Evolutionary conservation across 1,140 invertebrate species (phyloP).

Genomic region (Drosophila kanapiae): DNA sequence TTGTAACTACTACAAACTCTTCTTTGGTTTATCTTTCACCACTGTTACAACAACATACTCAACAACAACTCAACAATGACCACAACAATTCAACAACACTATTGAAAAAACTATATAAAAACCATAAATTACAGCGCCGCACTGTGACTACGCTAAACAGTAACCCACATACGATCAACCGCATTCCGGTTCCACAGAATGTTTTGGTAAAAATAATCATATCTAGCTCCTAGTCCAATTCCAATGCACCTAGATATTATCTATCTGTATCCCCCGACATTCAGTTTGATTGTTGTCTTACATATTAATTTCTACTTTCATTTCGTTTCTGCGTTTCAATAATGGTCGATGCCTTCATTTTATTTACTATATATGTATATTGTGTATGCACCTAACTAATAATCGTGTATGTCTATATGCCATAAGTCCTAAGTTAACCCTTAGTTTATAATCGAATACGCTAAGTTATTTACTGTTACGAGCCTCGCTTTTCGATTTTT

Average conservation of each 20-base stretch:
- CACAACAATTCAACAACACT: conserved; percentile 49
- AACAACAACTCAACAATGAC: conserved; percentile 47
- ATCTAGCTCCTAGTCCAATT: conserved; percentile 64
- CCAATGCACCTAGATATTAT: conserved; percentile 13
- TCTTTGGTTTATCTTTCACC: conserved; percentile 76
- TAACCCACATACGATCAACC: conserved; percentile 85
- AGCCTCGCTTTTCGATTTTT: conserved; percentile 41
- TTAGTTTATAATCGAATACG: conserved; percentile 44
- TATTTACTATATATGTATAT: not conserved
- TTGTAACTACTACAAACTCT: conserved; percentile 74
- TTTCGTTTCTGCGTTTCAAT: conserved; percentile 24
- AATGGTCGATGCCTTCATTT: conserved; percentile 21
- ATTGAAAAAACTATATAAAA: conserved; percentile 61
- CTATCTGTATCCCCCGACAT: not conserved
- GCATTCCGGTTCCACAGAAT: conserved; percentile 85
- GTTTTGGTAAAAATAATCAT: conserved; percentile 85
- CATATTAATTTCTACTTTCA: not conserved
- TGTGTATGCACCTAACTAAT: conserved; percentile 43
- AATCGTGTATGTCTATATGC: conserved; percentile 35
- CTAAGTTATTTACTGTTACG: conserved; percentile 51
- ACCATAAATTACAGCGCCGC: conserved; percentile 85
- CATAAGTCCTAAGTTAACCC: conserved; percentile 56
- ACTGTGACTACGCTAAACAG: conserved; percentile 85
- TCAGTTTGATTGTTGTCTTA: conserved; percentile 48
- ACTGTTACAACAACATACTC: conserved; percentile 55